Evolutionary conservation across 2,797 vertebrate genomes (phyloP).

Genomic region (Danio kyathit): DNA sequence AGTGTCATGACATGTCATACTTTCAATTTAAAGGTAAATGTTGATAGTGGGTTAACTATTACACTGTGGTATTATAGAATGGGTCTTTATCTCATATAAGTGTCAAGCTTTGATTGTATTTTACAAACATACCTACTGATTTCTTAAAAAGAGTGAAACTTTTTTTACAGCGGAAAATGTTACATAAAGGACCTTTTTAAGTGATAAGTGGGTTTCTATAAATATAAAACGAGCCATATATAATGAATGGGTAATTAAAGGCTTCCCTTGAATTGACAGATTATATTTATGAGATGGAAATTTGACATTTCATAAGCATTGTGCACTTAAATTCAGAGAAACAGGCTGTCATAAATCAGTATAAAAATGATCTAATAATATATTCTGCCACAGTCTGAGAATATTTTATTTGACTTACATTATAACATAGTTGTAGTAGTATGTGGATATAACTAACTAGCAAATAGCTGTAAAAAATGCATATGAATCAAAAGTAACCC

Average conservation of each 20-base stretch:
- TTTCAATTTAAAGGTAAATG: background rate
- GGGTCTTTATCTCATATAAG: background rate
- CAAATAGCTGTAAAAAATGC: no score
- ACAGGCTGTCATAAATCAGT: background rate
- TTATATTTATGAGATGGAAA: constrained; percentile 6
- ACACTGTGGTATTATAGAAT: background rate
- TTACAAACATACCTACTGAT: background rate
- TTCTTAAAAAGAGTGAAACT: background rate
- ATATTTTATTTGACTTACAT: background rate
- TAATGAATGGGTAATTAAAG: background rate
- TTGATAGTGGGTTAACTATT: background rate
- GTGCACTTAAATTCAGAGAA: background rate
- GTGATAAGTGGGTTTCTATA: background rate
- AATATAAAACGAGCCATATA: background rate
- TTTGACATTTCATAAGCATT: background rate
- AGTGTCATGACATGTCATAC: no score
- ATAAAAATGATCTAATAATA: background rate
- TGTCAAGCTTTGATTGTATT: background rate
- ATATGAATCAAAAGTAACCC: no score
- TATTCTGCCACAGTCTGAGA: background rate
- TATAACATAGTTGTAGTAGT: background rate
- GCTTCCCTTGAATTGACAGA: background rate
- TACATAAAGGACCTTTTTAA: constrained; percentile 12
- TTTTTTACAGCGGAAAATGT: background rate
- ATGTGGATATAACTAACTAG: no score